These are phyloP conservation scores for Zoanthus gigantus DNA, from an alignment of 92 coral and sea anemone genomes.

Conservation along the genomic window DNA sequence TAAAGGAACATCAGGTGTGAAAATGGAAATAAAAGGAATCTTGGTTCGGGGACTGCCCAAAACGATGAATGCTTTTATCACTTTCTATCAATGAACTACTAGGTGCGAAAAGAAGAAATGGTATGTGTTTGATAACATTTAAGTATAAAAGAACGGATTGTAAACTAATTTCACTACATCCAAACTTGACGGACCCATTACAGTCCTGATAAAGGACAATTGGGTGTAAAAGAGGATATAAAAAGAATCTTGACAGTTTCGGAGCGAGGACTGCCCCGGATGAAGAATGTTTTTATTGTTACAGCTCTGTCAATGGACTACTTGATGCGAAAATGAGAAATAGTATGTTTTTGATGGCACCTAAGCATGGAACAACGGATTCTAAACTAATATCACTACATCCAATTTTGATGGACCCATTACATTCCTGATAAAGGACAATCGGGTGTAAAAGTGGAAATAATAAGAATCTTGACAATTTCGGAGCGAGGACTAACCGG, in stretches of 20 bases:
- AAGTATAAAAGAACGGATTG: not conserved
- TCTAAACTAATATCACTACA: not conserved
- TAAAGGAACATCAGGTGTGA: slow-evolving; percentile 17
- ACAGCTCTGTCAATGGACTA: not conserved
- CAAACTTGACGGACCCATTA: not conserved
- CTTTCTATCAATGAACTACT: not conserved
- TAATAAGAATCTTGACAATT: not conserved
- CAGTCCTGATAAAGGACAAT: not conserved
- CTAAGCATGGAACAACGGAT: not conserved
- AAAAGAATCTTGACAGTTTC: not conserved
- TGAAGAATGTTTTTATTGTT: not conserved
- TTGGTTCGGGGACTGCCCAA: not conserved
- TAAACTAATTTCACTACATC: not conserved
- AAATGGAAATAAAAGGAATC: not conserved
- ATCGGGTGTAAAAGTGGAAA: not conserved
- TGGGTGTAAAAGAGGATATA: not conserved
- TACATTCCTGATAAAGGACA: not conserved
- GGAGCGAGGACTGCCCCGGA: not conserved
- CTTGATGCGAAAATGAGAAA: not conserved
- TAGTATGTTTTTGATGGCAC: not conserved
- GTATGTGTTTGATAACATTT: not conserved
- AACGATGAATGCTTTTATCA: not conserved
- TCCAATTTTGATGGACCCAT: too few species aligned
- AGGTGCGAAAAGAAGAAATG: not conserved
- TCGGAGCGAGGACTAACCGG: not conserved